phyloP scores from a whole-genome alignment of 2,888 invertebrate genomes.

The Coleophora flavipennella region DNA sequence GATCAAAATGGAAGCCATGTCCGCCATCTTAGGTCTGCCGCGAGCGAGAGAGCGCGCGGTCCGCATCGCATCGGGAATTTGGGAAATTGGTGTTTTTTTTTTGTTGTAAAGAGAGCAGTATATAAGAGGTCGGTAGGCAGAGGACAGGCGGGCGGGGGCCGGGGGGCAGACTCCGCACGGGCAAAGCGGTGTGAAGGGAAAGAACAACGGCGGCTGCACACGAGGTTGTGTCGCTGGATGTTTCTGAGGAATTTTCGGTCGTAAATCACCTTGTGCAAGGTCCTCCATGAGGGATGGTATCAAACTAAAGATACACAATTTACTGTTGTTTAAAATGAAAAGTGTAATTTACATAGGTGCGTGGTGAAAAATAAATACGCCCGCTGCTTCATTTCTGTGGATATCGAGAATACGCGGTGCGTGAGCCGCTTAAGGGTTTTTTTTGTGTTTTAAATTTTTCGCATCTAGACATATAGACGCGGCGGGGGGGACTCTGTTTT shows the following conservation, averaged over 20 bases:
- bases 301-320: neutral
- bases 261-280: conserved; percentile 18
- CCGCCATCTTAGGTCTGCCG: conserved; percentile 68
- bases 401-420: too few relatives aligned
- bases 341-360: too few relatives aligned
- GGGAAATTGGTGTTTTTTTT: conserved; percentile 69
- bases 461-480: too few relatives aligned
- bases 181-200: conserved; percentile 71
- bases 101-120: conserved; percentile 72
- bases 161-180: conserved; percentile 60
- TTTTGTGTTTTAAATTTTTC: too few relatives aligned
- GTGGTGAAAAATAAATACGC: too few relatives aligned
- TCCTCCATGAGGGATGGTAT: neutral
- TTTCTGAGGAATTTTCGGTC: conserved; percentile 32
- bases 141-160: conserved; percentile 45
- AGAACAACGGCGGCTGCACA: conserved; percentile 44
- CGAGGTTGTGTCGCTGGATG: conserved; percentile 28
- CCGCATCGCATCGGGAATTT: conserved; percentile 67
- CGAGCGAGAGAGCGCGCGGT: conserved; percentile 62
- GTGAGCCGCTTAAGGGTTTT: too few relatives aligned
- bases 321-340: too few relatives aligned
- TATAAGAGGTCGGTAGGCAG: conserved; percentile 69
- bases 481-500: too few relatives aligned
- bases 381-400: too few relatives aligned
- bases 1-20: conserved; percentile 68